Base-by-base conservation (phyloP, 2,113 vertebrate species). In the Megalops atlanticus region DNA sequence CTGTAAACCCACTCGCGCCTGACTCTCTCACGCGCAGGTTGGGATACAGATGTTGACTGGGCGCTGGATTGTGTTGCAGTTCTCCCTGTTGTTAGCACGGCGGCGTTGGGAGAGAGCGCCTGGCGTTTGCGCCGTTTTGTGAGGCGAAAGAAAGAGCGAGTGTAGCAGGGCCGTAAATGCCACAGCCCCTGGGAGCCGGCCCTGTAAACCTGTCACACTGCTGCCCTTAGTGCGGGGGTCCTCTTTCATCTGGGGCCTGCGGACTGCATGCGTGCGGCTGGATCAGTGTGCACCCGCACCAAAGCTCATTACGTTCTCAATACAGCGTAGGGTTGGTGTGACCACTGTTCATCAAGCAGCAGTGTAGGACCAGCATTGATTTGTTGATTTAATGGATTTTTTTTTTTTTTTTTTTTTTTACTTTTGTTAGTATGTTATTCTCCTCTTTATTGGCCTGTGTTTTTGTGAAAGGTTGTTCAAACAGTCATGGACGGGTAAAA, bases 161-260 rank as follows among this genome's bases (percentile, higher is more conserved):
- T 85, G 77, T 86, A 85, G 74, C 38, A 86, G 90, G 49, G 88
- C 84, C 81, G 84, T 94, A 92, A 93, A 93, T 94, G 91, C 89
- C 84, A 74, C 88, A 88, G 81, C 86, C 85, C 69, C 87, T 91
- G 86, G 84, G 83, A 90, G 88, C 87, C 85, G 83, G 91, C 86
- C 86, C 88, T 92, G 85, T 94, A 93, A 93, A 94, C 85, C 89
- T 94, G 92, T 91, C 91, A 92, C 74, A 92, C 91, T 88, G 38
- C 80, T 54, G 88, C 91, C 88, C 79, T 88, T 90, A 89, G 78
- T 54, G 27, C 68, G 75, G 58, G 36, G 12, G 38, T 54, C 33
- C 64, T 77, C 36, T 78, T 82, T 85, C 85, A 86, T 81, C 78
- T 43, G 36, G 35, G 27, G 36, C n/a, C 54, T 71, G 68, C 64